These are phyloP conservation scores for Gryllus longicercus DNA, from an alignment of 2,888 invertebrate species.

Conservation along the genomic window DNA sequence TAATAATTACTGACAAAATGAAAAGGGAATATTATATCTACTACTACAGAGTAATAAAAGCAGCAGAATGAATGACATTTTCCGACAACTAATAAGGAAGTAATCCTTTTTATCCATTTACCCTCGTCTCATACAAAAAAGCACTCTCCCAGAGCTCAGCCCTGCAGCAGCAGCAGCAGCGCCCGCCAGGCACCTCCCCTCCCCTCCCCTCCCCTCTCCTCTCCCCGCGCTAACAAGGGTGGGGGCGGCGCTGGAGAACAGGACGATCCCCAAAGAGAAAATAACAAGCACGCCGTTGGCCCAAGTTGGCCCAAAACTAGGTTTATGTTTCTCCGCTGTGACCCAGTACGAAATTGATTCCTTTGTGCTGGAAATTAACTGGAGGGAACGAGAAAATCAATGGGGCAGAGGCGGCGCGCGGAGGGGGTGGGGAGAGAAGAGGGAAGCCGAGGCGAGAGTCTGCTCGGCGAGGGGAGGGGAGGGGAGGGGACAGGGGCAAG, in stretches of 20 bases:
- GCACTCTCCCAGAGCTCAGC: no score
- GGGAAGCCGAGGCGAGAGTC: background rate
- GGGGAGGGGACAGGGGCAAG: background rate
- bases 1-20: no score
- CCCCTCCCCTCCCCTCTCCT: no score
- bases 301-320: background rate
- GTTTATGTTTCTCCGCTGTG: slow-evolving; percentile 8
- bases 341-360: background rate
- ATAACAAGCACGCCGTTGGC: background rate
- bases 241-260: background rate
- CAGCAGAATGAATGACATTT: no score
- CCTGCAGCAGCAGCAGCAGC: no score
- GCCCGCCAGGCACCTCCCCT: no score
- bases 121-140: background rate
- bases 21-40: no score
- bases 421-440: background rate
- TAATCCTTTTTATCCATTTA: background rate
- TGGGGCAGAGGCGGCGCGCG: background rate
- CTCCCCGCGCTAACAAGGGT: no score
- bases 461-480: background rate
- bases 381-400: background rate
- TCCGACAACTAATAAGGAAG: no score
- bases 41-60: no score
- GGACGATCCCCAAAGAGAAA: background rate
- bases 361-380: background rate